Evolutionary conservation across 2,888 invertebrate genomes (phyloP).

Genomic region (Pandemis corylana): DNA sequence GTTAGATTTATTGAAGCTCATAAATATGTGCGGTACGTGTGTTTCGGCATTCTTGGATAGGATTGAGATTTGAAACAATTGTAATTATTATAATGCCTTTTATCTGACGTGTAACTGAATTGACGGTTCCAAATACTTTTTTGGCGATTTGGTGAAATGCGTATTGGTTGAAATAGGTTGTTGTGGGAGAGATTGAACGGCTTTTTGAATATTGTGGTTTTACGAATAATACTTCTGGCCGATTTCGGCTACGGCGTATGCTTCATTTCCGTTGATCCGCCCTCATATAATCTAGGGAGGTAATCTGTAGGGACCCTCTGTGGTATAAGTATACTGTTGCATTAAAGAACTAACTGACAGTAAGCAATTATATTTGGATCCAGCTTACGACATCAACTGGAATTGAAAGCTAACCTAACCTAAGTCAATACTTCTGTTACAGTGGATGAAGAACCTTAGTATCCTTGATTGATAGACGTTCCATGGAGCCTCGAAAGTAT

Average conservation of each 20-base stretch:
- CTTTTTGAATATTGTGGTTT: too few relatives aligned
- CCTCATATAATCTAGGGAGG: too few relatives aligned
- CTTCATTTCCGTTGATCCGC: too few relatives aligned
- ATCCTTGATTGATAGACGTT: slow-evolving; percentile 28
- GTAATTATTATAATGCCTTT: background rate
- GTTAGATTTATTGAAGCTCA: slow-evolving; percentile 38
- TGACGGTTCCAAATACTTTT: background rate
- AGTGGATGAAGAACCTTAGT: slow-evolving; percentile 13
- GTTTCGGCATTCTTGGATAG: background rate
- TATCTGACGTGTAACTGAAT: background rate
- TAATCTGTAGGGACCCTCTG: too few relatives aligned
- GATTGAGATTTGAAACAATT: background rate
- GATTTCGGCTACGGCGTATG: too few relatives aligned
- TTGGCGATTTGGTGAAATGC: background rate
- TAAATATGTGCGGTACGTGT: slow-evolving; percentile 26
- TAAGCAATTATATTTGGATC: too few relatives aligned
- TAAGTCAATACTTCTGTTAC: background rate
- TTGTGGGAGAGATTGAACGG: too few relatives aligned
- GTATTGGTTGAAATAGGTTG: background rate
- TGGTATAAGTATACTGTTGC: too few relatives aligned
- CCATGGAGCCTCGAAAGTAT: slow-evolving; percentile 20
- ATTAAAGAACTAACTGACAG: too few relatives aligned
- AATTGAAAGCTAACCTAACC: background rate
- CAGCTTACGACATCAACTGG: too few relatives aligned
- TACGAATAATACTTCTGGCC: too few relatives aligned